Base-by-base conservation (phyloP, 2,113 vertebrate species). In the Hemicordylus capensis region DNA sequence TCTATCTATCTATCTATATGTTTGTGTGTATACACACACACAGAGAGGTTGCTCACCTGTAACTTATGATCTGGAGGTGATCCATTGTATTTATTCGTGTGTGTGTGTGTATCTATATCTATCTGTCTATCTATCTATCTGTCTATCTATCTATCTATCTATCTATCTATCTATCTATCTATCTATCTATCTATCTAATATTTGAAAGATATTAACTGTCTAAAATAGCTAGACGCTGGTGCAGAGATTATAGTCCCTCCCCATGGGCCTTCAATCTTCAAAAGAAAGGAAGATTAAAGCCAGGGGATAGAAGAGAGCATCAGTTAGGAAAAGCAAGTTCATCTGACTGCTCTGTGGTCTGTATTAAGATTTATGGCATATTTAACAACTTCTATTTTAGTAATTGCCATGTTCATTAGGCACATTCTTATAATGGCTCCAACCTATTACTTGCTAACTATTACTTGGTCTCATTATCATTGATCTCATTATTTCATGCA, bases 401-500 rank as follows among this genome's bases (percentile, higher is more conserved):
- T 76, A 76, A 76, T 54, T 66, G 59, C 34, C 5, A 84, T 56
- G 66, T 67, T 69, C 73, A 76, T 67, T 84, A 84, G 34, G 26
- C 34, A 39, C 22, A 56, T 84, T 76, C 48, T 76, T n/a, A 84
- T 54, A 76, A 76, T 56, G 8, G 63, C 10, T 67, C 59, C 12
- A 56, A n/a, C 46, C 37, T 76, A 56, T 84, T 84, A 54, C 46
- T 76, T 84, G 58, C 56, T 75, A 61, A 74, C 31, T 34, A 48
- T 34, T 75, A 74, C 44, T 39, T 75, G 61, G 48, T n/a, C 66
- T 61, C 26, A 66, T 4, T 76, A 46, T 76, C 34, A 56, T 56
- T 84, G 83, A 76, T 67, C 64, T 66, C 59, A 84, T 76, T 84
- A 76, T 84, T 56, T 67, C 10, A 1, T 67, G n/a, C 48, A 76